Base-by-base conservation (phyloP, 2,888 invertebrate genomes). In the Troglohyphantes excavatus region DNA sequence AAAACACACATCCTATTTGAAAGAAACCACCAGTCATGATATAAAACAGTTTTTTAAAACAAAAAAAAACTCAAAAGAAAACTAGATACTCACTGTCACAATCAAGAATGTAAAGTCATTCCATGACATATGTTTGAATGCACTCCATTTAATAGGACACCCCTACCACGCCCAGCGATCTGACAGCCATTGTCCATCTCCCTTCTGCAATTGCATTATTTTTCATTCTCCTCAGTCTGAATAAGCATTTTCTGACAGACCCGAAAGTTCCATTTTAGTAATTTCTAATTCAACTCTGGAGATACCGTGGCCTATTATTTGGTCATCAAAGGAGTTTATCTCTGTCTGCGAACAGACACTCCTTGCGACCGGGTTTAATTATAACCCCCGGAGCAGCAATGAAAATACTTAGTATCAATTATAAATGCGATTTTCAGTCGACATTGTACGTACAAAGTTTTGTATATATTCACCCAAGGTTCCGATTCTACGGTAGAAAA, bases 61-160 rank as follows among this genome's bases (percentile, higher is more conserved):
- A 29, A 19, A 79, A 17, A 21, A 27, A 11, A 53, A 27, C 5
- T 21, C n/a, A 75, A 53, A 67, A 68, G 29, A 63, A 46, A 59
- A 33, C 23, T 2, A 46, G 19, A 78, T 70, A 78, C 29, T 86
- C 86, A 23, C 82, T 82, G 82, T 82, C 82, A 82, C 46, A 82
- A 61, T 82, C 59, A 39, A 82, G 82, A 82, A 82, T 82, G 82
- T 82, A 82, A 82, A 82, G 82, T 82, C 82, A 82, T 61, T 70
- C 26, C 33, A 53, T 70, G 86, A 86, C 86, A 86, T 86, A 61
- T 86, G 86, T 86, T 86, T 86, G 86, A 86, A 86, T 78, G 61
- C 78, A 78, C 53, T 78, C 68, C 68, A 78, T 86, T 86, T 86
- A 68, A 67, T 78, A 33, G 70, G 61, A 70, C 86, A 78, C 70